Percentiles rank a stretch among this genome's conserved stretches.
phyloP scores from a whole-genome alignment of 2,797 vertebrate species.

The Pseudotriccus pelzelni region DNA sequence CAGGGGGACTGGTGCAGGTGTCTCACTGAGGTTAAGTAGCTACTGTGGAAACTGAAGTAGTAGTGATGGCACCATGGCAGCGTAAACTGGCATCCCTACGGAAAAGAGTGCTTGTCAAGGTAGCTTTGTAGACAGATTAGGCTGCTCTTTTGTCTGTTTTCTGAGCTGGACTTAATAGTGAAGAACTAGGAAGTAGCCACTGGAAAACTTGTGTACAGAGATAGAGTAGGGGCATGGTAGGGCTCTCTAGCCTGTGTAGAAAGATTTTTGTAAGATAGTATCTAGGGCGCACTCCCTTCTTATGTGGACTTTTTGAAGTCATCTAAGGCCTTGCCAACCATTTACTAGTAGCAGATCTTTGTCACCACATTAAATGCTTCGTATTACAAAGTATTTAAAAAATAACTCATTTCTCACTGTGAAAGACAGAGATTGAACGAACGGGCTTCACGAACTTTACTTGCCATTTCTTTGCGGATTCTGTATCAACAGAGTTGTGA shows the following conservation, averaged over 20 bases:
- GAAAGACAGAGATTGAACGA: not conserved
- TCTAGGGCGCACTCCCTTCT: no score
- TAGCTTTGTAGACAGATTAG: not conserved
- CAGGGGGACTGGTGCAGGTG: no score
- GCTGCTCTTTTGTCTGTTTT: not conserved
- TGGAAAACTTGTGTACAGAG: not conserved
- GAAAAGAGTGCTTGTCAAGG: not conserved
- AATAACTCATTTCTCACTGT: not conserved
- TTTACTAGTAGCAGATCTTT: not conserved
- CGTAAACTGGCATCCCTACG: not conserved
- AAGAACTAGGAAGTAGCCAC: not conserved
- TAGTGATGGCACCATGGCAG: not conserved
- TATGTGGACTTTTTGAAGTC: not conserved
- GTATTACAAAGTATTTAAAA: not conserved
- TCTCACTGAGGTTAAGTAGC: not conserved
- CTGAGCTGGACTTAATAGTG: not conserved
- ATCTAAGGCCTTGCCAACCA: not conserved
- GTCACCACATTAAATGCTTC: not conserved
- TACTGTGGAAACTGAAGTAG: not conserved
- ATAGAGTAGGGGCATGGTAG: not conserved
- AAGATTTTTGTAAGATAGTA: not conserved
- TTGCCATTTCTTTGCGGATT: not conserved
- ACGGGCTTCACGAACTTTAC: accelerated
- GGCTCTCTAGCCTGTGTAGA: not conserved
- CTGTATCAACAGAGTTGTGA: not conserved